Evolutionary conservation across 2,888 invertebrate species (phyloP).

Genomic region (Meiosimyza decipiens): DNA sequence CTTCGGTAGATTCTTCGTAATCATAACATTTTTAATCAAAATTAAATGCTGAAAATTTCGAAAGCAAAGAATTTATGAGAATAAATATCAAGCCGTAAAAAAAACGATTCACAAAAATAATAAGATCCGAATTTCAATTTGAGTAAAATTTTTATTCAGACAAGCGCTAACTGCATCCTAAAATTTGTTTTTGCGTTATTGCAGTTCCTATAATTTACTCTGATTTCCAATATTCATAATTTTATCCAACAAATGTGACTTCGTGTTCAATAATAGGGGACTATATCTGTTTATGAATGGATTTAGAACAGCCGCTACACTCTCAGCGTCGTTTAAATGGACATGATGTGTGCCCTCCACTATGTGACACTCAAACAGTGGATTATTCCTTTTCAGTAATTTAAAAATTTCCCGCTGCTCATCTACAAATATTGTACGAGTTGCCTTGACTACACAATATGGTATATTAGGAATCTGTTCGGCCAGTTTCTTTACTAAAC

Average conservation of each 20-base stretch:
- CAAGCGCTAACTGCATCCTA: no score
- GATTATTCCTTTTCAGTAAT: constrained; percentile 69
- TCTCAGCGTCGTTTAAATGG: constrained; percentile 75
- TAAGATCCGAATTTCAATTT: no score
- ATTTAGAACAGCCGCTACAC: constrained; percentile 69
- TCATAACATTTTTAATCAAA: no score
- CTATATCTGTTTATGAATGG: constrained; percentile 68
- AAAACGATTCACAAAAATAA: no score
- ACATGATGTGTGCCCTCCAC: constrained; percentile 77
- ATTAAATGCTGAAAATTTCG: no score
- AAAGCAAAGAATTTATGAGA: no score
- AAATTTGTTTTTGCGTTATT: no score
- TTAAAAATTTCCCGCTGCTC: constrained; percentile 69
- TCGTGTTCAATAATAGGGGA: constrained; percentile 34
- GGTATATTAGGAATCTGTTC: constrained; percentile 71
- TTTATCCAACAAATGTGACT: constrained; percentile 10
- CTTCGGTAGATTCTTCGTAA: no score
- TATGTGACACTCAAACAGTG: constrained; percentile 70
- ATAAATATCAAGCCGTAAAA: no score
- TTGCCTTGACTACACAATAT: constrained; percentile 72
- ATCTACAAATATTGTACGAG: constrained; percentile 68
- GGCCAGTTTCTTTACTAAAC: constrained; percentile 69
- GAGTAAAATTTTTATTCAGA: no score
- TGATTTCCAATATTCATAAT: background rate
- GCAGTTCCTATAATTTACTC: no score